Evolutionary conservation across 2,888 invertebrate species (phyloP).

Genomic region (Eustalomyia histrio): DNA sequence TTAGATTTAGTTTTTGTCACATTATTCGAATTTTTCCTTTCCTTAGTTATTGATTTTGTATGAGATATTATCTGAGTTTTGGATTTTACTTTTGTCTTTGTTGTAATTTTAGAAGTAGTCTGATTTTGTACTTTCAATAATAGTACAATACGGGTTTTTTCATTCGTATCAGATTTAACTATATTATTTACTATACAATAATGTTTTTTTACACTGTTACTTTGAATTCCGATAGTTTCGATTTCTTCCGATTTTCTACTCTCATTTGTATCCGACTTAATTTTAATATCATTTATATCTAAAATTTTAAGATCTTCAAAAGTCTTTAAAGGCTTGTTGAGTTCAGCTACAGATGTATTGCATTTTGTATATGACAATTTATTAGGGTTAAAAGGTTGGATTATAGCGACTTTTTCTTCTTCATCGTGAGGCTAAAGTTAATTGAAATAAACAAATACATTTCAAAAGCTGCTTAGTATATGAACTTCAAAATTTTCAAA

Average conservation of each 20-base stretch:
- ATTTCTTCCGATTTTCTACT: not conserved
- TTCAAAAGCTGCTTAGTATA: not conserved
- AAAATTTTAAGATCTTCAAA: not conserved
- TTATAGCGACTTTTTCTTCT: not conserved
- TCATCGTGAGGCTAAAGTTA: no score
- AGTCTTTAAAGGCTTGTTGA: not conserved
- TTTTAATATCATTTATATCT: not conserved
- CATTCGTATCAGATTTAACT: not conserved
- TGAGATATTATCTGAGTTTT: not conserved
- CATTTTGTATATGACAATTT: not conserved
- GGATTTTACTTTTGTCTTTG: not conserved
- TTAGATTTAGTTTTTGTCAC: no score
- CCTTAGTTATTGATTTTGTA: no score
- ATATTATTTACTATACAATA: constrained; percentile 9
- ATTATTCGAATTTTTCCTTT: no score
- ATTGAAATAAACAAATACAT: no score
- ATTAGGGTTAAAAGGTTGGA: not conserved
- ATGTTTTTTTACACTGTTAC: constrained; percentile 4
- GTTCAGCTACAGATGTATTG: not conserved
- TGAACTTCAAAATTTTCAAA: no score
- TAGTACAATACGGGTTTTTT: constrained; percentile 23
- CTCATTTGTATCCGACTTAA: not conserved
- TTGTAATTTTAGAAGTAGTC: not conserved
- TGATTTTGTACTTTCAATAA: constrained; percentile 25
- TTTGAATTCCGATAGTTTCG: not conserved